A percentile compares a stretch with the other conserved stretches of the same genome.
Conservation (phyloP, 1,140 invertebrate species). For the Thereuonema tuberculata region DNA sequence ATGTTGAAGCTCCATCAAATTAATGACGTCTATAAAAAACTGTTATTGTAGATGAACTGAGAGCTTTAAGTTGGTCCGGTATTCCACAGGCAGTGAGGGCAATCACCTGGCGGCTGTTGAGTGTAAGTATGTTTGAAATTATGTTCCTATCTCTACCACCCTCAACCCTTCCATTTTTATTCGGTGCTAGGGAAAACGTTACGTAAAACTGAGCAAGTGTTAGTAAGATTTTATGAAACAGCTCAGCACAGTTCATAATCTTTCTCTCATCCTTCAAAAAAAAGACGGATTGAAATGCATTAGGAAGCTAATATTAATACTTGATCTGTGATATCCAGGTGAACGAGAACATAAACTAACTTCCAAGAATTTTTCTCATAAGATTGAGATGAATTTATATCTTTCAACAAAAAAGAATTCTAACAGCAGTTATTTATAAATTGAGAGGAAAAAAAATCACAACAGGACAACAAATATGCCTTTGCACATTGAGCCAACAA, state of each 20-base stretch:
- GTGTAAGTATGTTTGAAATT: too few relatives aligned
- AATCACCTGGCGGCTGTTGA: constrained; percentile 57
- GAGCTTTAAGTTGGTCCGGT: constrained; percentile 88
- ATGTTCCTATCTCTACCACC: too few relatives aligned
- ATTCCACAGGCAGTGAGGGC: constrained; percentile 70
- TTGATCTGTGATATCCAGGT: too few relatives aligned
- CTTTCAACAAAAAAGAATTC: background rate
- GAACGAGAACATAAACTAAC: too few relatives aligned
- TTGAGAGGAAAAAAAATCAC: too few relatives aligned
- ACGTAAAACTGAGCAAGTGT: background rate
- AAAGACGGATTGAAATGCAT: background rate
- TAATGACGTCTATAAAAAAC: too few relatives aligned
- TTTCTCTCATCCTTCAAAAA: too few relatives aligned
- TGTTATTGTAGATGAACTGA: constrained; percentile 51
- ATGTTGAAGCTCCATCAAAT: too few relatives aligned
- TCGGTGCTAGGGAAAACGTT: background rate
- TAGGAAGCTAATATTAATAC: background rate
- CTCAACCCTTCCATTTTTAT: constrained; percentile 13
- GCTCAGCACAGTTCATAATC: background rate
- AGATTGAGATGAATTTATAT: background rate
- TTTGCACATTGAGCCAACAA: too few relatives aligned
- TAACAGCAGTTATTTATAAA: background rate
- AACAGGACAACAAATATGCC: too few relatives aligned
- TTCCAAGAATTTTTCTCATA: too few relatives aligned
- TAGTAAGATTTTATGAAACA: background rate